phyloP scores from a whole-genome alignment of 2,888 invertebrate species.

The Operophtera brumata region DNA sequence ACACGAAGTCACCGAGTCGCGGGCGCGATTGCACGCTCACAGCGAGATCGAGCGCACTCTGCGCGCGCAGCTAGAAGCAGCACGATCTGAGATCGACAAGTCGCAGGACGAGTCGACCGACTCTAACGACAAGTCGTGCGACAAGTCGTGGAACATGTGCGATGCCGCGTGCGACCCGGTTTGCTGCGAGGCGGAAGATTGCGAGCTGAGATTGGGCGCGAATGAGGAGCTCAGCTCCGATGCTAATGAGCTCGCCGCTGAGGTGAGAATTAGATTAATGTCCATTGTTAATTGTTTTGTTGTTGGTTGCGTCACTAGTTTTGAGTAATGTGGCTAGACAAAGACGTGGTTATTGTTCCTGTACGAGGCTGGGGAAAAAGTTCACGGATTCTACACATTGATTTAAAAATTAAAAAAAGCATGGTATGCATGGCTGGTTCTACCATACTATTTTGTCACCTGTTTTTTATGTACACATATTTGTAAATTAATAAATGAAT shows the following conservation, averaged over 20 bases:
- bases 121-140: constrained; percentile 39
- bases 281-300: constrained; percentile 17
- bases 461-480: too few species aligned
- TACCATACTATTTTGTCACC: too few species aligned
- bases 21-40: constrained; percentile 69
- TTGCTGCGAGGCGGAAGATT: constrained; percentile 65
- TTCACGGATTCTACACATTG: too few species aligned
- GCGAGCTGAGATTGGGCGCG: constrained; percentile 55
- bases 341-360: too few species aligned
- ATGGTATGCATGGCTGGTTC: too few species aligned
- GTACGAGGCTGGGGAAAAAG: too few species aligned
- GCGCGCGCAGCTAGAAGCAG: constrained; percentile 71
- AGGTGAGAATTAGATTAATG: constrained; percentile 50
- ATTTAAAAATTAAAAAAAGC: too few species aligned
- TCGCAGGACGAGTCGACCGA: constrained; percentile 34
- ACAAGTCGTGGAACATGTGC: constrained; percentile 55
- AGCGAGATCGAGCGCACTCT: constrained; percentile 72
- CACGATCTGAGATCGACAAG: constrained; percentile 56
- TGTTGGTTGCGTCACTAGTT: constrained; percentile 2
- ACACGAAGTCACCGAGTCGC: constrained; percentile 72
- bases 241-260: constrained; percentile 71
- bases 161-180: constrained; percentile 75
- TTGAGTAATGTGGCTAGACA: neutral
- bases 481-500: too few species aligned
- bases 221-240: constrained; percentile 73